Conservation (phyloP, 2,113 vertebrate genomes). For the Oncorhynchus clarkii region DNA sequence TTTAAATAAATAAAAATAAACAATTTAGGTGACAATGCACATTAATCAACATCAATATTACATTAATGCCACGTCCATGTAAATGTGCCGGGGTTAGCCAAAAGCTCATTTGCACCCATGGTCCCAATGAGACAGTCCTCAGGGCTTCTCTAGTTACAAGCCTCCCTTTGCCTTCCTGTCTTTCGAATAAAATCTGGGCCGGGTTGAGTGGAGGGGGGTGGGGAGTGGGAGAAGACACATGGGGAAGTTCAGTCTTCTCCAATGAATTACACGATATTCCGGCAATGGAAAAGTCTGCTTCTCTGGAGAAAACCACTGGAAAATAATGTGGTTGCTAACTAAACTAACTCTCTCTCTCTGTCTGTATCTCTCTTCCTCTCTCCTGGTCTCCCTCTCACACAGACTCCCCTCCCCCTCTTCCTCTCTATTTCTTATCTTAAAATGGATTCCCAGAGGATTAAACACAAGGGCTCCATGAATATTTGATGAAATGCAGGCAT, state of each 20-base stretch:
- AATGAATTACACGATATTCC: constrained; percentile 32
- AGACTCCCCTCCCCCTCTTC: neutral
- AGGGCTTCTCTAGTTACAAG: constrained; percentile 62
- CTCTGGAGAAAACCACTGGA: constrained; percentile 11
- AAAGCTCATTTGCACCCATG: no score
- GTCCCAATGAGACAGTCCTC: constrained; percentile 54
- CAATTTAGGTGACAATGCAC: no score
- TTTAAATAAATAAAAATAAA: no score
- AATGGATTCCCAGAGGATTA: constrained; percentile 42
- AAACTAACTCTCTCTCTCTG: neutral
- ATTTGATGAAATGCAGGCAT: constrained; percentile 45
- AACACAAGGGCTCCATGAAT: constrained; percentile 17
- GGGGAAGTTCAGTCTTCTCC: constrained; percentile 25
- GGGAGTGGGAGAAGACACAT: constrained; percentile 2
- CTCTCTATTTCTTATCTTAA: constrained; percentile 31
- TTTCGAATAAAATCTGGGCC: constrained; percentile 44
- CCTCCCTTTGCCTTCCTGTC: constrained; percentile 48
- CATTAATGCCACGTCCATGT: no score
- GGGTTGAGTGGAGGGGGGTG: constrained; percentile 8
- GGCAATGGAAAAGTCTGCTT: constrained; percentile 20
- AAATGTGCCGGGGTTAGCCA: no score
- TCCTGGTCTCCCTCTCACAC: neutral
- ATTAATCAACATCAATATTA: no score
- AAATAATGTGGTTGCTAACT: constrained; percentile 6
- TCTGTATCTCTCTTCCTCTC: neutral